phyloP scores from a whole-genome alignment of 2,797 vertebrate species.

The Acropternis orthonyx region DNA sequence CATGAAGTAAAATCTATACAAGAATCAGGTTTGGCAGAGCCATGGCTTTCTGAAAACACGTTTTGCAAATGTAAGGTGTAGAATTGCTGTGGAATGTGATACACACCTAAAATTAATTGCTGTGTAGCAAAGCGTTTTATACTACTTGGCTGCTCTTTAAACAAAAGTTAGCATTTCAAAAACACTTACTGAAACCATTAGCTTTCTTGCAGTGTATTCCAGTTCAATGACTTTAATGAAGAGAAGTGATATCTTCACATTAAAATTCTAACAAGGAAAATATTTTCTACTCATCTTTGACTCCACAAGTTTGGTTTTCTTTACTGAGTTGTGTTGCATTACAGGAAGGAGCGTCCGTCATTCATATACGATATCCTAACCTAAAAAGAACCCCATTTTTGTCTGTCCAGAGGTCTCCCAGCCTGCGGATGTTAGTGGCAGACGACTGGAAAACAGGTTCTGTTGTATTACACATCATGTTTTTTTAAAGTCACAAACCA shows the following conservation, averaged over 20 bases:
- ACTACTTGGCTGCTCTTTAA: slow-evolving; percentile 11
- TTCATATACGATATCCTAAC: background rate
- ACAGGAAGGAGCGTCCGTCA: background rate
- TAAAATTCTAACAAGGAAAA: slow-evolving; percentile 18
- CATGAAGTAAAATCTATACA: background rate
- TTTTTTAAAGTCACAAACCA: background rate
- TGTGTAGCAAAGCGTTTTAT: background rate
- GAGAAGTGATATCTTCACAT: background rate
- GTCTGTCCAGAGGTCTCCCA: background rate
- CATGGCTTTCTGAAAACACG: background rate
- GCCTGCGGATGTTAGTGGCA: background rate
- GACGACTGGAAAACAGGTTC: background rate
- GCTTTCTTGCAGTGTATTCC: background rate
- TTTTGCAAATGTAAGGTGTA: background rate
- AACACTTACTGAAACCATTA: background rate
- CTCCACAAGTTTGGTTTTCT: background rate
- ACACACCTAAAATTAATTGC: slow-evolving; percentile 7
- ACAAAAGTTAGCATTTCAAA: slow-evolving; percentile 32
- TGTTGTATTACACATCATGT: background rate
- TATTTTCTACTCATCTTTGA: background rate
- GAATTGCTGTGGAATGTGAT: background rate
- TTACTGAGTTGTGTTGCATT: background rate
- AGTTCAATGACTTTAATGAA: slow-evolving; percentile 6
- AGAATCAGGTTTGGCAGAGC: background rate
- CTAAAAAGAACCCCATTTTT: background rate